Percentiles rank a stretch among this genome's conserved stretches.
Evolutionary conservation across 2,113 vertebrate genomes (phyloP).

Genomic region (Condylura cristata): DNA sequence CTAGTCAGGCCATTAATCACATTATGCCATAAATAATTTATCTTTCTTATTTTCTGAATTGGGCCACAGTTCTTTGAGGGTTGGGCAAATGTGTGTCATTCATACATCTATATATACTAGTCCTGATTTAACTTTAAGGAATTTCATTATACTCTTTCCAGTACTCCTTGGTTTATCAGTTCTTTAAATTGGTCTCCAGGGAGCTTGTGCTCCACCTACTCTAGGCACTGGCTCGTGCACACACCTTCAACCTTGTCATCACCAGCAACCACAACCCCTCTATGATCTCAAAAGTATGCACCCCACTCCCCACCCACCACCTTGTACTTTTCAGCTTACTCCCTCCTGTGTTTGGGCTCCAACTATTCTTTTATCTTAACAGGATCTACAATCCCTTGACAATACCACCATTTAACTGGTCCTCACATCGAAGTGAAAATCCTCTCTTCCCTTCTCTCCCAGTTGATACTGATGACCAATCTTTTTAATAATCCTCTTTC

Average conservation of each 20-base stretch:
- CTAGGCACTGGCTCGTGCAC: background rate
- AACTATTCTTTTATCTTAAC: background rate
- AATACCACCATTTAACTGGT: background rate
- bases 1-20: background rate
- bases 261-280: background rate
- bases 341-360: background rate
- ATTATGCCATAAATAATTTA: background rate
- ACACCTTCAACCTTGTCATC: background rate
- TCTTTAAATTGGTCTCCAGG: background rate
- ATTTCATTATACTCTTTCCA: background rate
- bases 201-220: background rate
- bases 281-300: background rate
- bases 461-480: background rate
- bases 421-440: background rate
- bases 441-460: background rate
- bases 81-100: background rate
- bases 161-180: background rate
- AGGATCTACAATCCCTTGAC: background rate
- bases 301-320: background rate
- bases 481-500: conserved; percentile 8
- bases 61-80: background rate
- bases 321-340: background rate
- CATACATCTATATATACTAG: background rate
- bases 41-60: background rate
- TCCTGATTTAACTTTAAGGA: conserved; percentile 28